A percentile compares a stretch with the other conserved stretches of the same genome.
phyloP scores from a whole-genome alignment of 1,140 invertebrate genomes.

The Cylas formicarius region DNA sequence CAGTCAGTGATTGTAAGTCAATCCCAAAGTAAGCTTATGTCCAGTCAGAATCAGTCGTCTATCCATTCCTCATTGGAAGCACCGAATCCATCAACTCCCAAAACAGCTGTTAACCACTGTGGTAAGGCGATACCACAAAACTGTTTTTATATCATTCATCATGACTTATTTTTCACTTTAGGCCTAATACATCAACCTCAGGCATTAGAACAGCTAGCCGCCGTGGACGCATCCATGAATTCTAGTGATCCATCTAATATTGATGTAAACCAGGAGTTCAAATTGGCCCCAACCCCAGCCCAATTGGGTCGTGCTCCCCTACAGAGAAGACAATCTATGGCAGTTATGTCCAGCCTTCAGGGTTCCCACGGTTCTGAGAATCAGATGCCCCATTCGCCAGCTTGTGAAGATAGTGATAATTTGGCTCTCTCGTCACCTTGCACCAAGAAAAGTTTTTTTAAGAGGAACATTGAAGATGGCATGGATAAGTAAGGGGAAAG shows the following conservation, averaged over 20 bases:
- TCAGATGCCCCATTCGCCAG: neutral
- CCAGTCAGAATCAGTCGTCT: too few relatives aligned
- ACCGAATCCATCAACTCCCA: too few relatives aligned
- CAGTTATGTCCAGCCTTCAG: slow-evolving; percentile 1
- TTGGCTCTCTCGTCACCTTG: slow-evolving; percentile 45
- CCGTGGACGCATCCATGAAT: too few relatives aligned
- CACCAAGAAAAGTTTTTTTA: slow-evolving; percentile 72
- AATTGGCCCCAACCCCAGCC: slow-evolving; percentile 86
- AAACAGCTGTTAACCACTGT: too few relatives aligned
- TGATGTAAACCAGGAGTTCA: slow-evolving; percentile 59
- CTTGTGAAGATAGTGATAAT: slow-evolving; percentile 3
- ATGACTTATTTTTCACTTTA: too few relatives aligned
- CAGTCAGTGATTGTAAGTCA: slow-evolving; percentile 47
- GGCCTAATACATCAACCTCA: too few relatives aligned
- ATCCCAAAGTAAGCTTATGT: slow-evolving; percentile 38
- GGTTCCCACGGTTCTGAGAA: slow-evolving; percentile 8
- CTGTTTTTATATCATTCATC: too few relatives aligned
- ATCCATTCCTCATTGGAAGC: too few relatives aligned
- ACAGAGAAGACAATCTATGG: slow-evolving; percentile 73
- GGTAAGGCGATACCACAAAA: too few relatives aligned
- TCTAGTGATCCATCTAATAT: too few relatives aligned
- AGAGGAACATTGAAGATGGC: slow-evolving; percentile 85
- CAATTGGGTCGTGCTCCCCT: slow-evolving; percentile 81
- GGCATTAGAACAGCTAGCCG: too few relatives aligned
- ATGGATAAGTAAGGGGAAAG: slow-evolving; percentile 73